These are phyloP conservation scores for Hydractinia echinata DNA, from an alignment of 30 jellyfish, hydroid and myxozoan genomes.

Conservation along the genomic window DNA sequence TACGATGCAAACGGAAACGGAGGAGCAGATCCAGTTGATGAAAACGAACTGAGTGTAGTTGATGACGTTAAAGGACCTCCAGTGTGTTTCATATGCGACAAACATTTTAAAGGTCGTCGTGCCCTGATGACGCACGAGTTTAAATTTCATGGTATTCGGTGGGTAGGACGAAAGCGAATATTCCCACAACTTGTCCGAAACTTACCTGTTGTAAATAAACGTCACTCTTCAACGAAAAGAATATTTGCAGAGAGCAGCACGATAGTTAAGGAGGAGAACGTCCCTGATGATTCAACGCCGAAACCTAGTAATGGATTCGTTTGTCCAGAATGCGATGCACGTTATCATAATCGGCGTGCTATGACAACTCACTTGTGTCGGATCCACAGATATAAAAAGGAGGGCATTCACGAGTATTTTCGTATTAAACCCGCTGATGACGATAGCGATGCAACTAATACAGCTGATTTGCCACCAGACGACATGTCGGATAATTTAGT, in stretches of 20 bases:
- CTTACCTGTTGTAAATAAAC: slow-evolving; percentile 8
- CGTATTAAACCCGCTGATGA: neutral
- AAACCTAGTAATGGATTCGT: slow-evolving; percentile 17
- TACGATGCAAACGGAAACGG: neutral
- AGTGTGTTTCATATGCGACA: slow-evolving; percentile 62
- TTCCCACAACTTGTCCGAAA: slow-evolving; percentile 30
- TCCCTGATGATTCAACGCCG: neutral
- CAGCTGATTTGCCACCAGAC: neutral
- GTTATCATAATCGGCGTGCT: slow-evolving; percentile 66
- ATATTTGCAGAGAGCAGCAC: neutral
- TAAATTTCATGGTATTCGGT: slow-evolving; percentile 78
- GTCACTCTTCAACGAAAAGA: neutral
- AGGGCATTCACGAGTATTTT: slow-evolving; percentile 28
- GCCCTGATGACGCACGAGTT: slow-evolving; percentile 66
- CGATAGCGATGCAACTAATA: neutral
- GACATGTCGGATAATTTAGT: slow-evolving; percentile 8
- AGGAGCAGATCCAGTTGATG: neutral
- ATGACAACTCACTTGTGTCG: slow-evolving; percentile 65
- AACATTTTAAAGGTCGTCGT: slow-evolving; percentile 49
- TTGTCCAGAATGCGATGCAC: slow-evolving; percentile 61
- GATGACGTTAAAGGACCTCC: slow-evolving; percentile 29
- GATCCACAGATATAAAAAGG: slow-evolving; percentile 57
- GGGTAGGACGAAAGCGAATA: slow-evolving; percentile 38
- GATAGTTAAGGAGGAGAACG: neutral
- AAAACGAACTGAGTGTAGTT: slow-evolving; percentile 7